These are phyloP conservation scores for Narcine bancroftii DNA, from an alignment of 2,113 vertebrate species.

Conservation along the genomic window DNA sequence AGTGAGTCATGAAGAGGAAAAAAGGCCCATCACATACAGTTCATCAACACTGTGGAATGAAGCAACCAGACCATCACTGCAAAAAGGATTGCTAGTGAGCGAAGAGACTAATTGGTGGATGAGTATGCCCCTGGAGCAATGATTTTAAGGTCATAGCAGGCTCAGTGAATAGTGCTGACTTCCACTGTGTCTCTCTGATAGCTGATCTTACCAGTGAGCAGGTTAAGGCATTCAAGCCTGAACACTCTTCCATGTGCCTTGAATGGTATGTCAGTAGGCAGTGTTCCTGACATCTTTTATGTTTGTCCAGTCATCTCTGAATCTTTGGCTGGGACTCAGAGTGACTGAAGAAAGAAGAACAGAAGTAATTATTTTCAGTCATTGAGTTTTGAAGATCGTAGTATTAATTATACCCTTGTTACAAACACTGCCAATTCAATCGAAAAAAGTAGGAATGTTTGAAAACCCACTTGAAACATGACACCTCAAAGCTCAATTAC, in stretches of 20 bases:
- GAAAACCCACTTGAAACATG: slow-evolving; percentile 48
- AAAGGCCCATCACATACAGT: slow-evolving; percentile 74
- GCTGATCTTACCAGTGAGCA: slow-evolving; percentile 78
- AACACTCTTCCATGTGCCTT: slow-evolving; percentile 70
- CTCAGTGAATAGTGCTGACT: slow-evolving; percentile 81
- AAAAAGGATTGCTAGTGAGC: slow-evolving; percentile 63
- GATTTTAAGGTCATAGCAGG: slow-evolving; percentile 81
- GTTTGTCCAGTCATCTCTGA: slow-evolving; percentile 87
- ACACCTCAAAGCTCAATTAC: slow-evolving; percentile 45
- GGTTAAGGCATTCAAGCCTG: slow-evolving; percentile 74
- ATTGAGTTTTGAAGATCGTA: slow-evolving; percentile 81
- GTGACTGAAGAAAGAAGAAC: slow-evolving; percentile 71
- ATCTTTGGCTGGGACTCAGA: slow-evolving; percentile 72
- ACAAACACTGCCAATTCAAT: slow-evolving; percentile 66
- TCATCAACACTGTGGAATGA: slow-evolving; percentile 76
- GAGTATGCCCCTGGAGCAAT: slow-evolving; percentile 70
- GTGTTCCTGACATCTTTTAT: slow-evolving; percentile 82
- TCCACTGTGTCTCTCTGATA: slow-evolving; percentile 70
- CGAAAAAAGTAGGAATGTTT: slow-evolving; percentile 68
- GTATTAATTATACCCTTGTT: slow-evolving; percentile 70
- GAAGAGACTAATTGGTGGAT: slow-evolving; percentile 72
- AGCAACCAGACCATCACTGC: slow-evolving; percentile 58
- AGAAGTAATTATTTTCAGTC: slow-evolving; percentile 90
- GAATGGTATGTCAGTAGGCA: slow-evolving; percentile 77
- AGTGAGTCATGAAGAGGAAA: slow-evolving; percentile 65